These are phyloP conservation scores for Camelus dromedarius DNA, from an alignment of 2,113 vertebrate species.

Conservation along the genomic window DNA sequence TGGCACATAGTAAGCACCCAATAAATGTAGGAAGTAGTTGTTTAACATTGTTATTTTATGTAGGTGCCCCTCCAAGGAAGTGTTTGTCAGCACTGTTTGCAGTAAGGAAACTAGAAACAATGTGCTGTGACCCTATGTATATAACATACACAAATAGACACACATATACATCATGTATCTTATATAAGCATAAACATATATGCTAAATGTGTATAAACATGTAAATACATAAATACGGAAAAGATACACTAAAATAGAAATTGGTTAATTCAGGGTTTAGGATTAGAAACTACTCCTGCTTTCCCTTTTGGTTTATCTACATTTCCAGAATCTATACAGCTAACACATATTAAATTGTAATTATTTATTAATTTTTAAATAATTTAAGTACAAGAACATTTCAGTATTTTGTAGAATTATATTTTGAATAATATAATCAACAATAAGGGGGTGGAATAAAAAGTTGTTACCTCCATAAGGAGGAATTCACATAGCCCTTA, in stretches of 20 bases:
- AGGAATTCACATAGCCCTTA: background rate
- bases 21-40: background rate
- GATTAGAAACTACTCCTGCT: background rate
- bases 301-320: background rate
- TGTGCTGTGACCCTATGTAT: background rate
- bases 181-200: background rate
- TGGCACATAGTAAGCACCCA: background rate
- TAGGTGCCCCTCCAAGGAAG: background rate
- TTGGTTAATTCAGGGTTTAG: background rate
- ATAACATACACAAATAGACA: background rate
- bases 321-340: background rate
- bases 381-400: background rate
- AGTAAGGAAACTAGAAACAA: background rate
- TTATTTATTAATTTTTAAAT: background rate
- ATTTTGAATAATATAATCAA: background rate
- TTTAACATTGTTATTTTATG: background rate
- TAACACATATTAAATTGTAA: background rate
- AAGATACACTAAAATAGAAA: background rate
- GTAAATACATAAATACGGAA: background rate
- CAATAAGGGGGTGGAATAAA: background rate
- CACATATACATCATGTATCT: background rate
- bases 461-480: background rate
- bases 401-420: background rate
- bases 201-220: background rate
- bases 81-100: background rate